Base-by-base conservation (phyloP, 2,797 vertebrate genomes). In the Coregonus sp. region DNA sequence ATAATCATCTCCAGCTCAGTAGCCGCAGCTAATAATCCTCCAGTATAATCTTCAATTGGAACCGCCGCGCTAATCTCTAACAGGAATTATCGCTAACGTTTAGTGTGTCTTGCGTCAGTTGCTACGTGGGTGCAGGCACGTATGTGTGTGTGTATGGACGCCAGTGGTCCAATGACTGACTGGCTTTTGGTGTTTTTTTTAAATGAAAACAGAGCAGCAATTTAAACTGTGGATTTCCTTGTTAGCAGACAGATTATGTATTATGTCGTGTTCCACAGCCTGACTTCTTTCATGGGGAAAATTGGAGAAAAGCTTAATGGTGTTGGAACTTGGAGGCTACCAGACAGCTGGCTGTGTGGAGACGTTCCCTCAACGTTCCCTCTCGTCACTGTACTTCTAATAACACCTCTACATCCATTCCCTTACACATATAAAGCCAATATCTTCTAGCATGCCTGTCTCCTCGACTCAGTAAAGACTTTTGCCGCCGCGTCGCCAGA, bases 41-140 rank as follows among this genome's bases (percentile, higher is more conserved):
- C 75, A 86, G 88, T 90, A 92, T 94, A 94, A 95, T 94, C 94
- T 95, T 90, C 93, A 93, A 93, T 95, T 94, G 94, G 92, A 93
- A 89, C 87, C 83, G 83, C 82, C 50, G 79, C 75, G 61, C 83
- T 93, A 93, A 92, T 93, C 89, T 94, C 87, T 90, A 88, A 89
- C 89, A 90, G 88, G 91, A 92, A 90, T 91, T 88, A 89, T 88
- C 80, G 83, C 59, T 71, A 80, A 79, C 75, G 50, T 90, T 91
- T 88, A 89, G 85, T 77, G 79, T 85, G 79, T 85, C 86, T 76
- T 82, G 74, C 33, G 33, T 78, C 63, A 12, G 74, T 65, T 78
- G 25, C 25, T 25, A 25, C 25, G 25, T 1, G 25, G 25, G 25
- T 25, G 25, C 25, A 25, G 25, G 25, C 25, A 25, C 25, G 25